Evolutionary conservation across 2,113 vertebrate genomes (phyloP).

Genomic region (Romanogobio albipinnatus): DNA sequence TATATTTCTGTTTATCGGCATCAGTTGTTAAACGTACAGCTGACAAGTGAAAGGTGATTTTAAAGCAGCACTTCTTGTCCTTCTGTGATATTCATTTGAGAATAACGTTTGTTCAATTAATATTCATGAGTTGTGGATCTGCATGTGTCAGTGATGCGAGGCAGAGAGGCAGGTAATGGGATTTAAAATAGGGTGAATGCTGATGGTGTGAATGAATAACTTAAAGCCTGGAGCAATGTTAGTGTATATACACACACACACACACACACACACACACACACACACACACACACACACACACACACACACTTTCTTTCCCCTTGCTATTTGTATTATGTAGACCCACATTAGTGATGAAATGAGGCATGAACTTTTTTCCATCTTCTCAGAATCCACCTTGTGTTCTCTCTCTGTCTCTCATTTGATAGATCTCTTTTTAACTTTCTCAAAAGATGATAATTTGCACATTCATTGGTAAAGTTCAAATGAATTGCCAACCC

Average conservation of each 20-base stretch:
- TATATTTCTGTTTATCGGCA: neutral
- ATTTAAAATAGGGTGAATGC: conserved; percentile 42
- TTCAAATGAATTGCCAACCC: neutral
- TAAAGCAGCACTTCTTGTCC: neutral
- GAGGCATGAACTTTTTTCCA: conserved; percentile 42
- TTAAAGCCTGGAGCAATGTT: conserved; percentile 19
- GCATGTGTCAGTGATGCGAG: conserved; percentile 38
- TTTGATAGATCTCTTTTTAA: conserved; percentile 23
- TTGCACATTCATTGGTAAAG: neutral
- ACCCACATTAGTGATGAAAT: conserved; percentile 51
- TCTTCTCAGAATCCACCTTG: conserved; percentile 48
- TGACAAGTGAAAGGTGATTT: conserved; percentile 7
- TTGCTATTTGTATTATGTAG: conserved; percentile 41
- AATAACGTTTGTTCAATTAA: conserved; percentile 42
- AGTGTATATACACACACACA: conserved; percentile 4
- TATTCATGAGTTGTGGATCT: conserved; percentile 45
- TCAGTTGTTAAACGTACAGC: neutral
- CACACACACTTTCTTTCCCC: conserved; percentile 13
- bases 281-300: conserved; percentile 24
- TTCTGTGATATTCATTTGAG: conserved; percentile 44
- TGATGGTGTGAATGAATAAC: conserved; percentile 50
- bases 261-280: neutral
- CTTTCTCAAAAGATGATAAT: neutral
- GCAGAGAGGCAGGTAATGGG: conserved; percentile 50
- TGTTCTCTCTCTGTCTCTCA: conserved; percentile 32